Conservation (phyloP, 2,797 vertebrate genomes). For the Trachurus trachurus region DNA sequence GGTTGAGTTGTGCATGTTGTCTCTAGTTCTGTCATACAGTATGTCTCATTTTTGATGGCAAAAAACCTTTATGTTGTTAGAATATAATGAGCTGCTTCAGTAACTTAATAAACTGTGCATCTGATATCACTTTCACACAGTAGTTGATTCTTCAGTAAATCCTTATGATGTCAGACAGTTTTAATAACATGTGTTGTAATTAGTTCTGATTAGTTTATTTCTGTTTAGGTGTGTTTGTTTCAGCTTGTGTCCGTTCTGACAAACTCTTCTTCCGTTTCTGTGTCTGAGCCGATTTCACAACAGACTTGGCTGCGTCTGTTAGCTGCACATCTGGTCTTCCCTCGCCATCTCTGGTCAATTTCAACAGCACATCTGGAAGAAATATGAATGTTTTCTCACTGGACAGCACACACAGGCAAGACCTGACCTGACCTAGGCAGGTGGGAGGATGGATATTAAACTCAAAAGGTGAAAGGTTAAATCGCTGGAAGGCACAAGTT, state of each 20-base stretch:
- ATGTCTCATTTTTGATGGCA: too few species aligned
- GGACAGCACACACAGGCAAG: slow-evolving; percentile 5
- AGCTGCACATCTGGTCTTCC: slow-evolving; percentile 48
- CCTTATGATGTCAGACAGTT: too few species aligned
- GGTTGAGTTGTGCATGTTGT: too few species aligned
- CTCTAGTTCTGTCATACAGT: too few species aligned
- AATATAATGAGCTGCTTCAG: too few species aligned
- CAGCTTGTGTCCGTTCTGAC: not conserved
- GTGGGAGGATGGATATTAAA: not conserved
- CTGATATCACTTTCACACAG: too few species aligned
- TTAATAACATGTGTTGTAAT: too few species aligned
- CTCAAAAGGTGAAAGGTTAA: not conserved
- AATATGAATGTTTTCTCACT: not conserved
- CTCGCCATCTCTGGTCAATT: slow-evolving; percentile 15
- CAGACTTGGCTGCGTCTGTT: not conserved
- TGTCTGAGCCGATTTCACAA: slow-evolving; percentile 20
- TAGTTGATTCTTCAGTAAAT: too few species aligned
- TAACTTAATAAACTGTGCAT: too few species aligned
- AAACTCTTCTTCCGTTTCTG: not conserved
- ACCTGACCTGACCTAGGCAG: slow-evolving; percentile 1
- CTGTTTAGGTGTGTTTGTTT: not conserved
- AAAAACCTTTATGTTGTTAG: too few species aligned
- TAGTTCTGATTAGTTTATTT: not conserved
- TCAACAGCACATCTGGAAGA: slow-evolving; percentile 44
- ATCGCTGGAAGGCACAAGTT: not conserved